Conservation (phyloP, 1,140 invertebrate species). For the Aporrectodea caliginosa region DNA sequence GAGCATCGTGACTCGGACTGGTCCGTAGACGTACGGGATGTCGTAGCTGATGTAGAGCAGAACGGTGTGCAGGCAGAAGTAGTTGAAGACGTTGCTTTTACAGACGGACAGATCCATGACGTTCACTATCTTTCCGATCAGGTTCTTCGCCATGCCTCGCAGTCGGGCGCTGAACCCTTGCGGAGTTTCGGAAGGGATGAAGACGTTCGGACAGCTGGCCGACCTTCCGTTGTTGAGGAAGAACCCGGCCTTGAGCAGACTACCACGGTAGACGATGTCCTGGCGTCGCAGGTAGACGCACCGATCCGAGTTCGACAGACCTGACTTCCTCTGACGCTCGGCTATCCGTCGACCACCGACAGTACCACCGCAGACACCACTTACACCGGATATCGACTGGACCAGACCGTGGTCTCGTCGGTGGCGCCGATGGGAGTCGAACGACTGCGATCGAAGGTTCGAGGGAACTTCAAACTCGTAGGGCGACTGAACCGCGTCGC, state of each 20-base stretch:
- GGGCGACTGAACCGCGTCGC: neutral
- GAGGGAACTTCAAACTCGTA: neutral
- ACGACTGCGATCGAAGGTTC: neutral
- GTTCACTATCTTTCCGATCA: slow-evolving; percentile 7
- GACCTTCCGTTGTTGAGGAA: slow-evolving; percentile 11
- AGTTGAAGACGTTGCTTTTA: slow-evolving; percentile 76
- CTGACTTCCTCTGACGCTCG: neutral
- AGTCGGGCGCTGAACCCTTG: neutral
- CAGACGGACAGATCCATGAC: slow-evolving; percentile 27
- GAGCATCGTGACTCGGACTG: slow-evolving; percentile 43
- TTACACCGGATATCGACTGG: too few relatives aligned
- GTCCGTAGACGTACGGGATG: slow-evolving; percentile 78
- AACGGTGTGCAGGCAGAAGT: slow-evolving; percentile 80
- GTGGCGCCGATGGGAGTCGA: neutral
- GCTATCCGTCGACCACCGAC: neutral
- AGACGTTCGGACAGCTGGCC: slow-evolving; percentile 20
- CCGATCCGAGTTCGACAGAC: slow-evolving; percentile 8
- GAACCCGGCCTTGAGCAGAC: slow-evolving; percentile 61
- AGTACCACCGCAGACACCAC: neutral
- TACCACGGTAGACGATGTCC: slow-evolving; percentile 85
- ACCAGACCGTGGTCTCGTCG: neutral
- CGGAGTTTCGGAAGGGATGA: neutral
- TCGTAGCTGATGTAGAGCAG: slow-evolving; percentile 92
- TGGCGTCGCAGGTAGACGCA: slow-evolving; percentile 45
- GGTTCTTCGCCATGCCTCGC: slow-evolving; percentile 10